These are phyloP conservation scores for Rynchops niger DNA, from an alignment of 2,113 vertebrate genomes.

Conservation along the genomic window DNA sequence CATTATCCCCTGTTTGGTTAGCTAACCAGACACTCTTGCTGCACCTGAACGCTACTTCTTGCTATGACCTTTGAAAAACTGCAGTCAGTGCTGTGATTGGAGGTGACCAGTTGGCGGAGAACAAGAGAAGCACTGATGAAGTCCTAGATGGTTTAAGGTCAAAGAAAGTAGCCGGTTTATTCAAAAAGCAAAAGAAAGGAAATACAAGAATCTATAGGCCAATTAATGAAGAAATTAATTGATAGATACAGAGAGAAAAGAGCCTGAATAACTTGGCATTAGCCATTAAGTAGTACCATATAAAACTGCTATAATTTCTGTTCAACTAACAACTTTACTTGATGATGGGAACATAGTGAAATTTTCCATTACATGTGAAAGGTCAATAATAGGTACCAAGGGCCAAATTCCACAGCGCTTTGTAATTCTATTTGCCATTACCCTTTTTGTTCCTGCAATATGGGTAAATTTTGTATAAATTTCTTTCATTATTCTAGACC, in stretches of 20 bases:
- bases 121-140: neutral
- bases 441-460: neutral
- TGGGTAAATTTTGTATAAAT: accelerated
- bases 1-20: neutral
- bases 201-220: neutral
- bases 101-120: neutral
- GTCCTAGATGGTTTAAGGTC: neutral
- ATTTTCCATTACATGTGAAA: neutral
- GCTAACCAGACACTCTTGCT: neutral
- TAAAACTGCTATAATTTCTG: neutral
- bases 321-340: neutral
- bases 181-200: neutral
- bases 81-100: neutral
- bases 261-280: neutral
- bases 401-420: neutral
- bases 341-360: neutral
- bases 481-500: neutral
- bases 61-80: slow-evolving; percentile 24
- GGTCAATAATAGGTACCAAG: neutral
- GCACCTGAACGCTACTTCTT: neutral
- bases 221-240: neutral
- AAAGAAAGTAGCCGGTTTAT: neutral
- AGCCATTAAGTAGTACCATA: neutral
- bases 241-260: neutral
- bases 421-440: neutral